These are phyloP conservation scores for Aselliscus stoliczkanus DNA, from an alignment of 2,797 vertebrate genomes.

Conservation along the genomic window DNA sequence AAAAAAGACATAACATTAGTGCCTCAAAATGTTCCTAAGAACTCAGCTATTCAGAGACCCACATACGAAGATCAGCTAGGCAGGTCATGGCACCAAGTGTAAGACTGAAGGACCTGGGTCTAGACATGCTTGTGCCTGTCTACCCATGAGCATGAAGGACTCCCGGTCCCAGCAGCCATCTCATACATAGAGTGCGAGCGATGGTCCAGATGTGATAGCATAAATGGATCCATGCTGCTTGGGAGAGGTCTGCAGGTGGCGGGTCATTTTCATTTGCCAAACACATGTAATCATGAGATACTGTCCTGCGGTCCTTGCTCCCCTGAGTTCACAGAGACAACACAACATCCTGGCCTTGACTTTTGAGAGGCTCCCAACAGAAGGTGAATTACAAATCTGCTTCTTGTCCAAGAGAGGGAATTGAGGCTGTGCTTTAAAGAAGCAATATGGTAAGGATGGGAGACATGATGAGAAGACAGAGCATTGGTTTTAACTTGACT, in stretches of 20 bases:
- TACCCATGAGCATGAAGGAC: background rate
- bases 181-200: background rate
- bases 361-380: background rate
- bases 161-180: background rate
- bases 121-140: background rate
- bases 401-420: background rate
- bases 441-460: background rate
- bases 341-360: background rate
- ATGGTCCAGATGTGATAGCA: background rate
- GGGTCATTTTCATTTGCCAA: background rate
- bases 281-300: background rate
- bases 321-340: background rate
- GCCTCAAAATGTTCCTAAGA: background rate
- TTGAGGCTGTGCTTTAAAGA: background rate
- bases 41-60: background rate
- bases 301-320: background rate
- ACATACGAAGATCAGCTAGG: background rate
- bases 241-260: background rate
- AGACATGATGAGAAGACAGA: slow-evolving; percentile 25
- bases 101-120: background rate
- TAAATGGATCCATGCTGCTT: no score
- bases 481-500: background rate
- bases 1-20: background rate
- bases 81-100: accelerated
- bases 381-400: background rate